These are phyloP conservation scores for Pipistrellus kuhlii DNA, from an alignment of 2,797 vertebrate species.

Conservation along the genomic window DNA sequence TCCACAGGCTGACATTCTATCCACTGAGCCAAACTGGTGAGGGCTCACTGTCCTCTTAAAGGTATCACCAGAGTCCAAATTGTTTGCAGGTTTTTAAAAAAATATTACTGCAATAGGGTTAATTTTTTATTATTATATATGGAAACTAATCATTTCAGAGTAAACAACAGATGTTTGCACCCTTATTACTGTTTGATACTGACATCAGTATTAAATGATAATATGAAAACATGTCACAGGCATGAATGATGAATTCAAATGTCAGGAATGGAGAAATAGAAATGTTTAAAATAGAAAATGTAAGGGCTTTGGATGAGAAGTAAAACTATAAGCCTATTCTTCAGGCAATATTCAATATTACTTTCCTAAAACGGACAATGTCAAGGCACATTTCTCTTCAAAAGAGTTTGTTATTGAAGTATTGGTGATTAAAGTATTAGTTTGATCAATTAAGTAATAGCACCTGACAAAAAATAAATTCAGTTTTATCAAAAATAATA, in stretches of 20 bases:
- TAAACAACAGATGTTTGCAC: slow-evolving; percentile 89
- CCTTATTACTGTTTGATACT: slow-evolving; percentile 87
- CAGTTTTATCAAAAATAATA: slow-evolving; percentile 7
- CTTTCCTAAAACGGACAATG: slow-evolving; percentile 5
- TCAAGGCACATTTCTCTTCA: slow-evolving; percentile 23
- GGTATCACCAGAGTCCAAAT: slow-evolving; percentile 80
- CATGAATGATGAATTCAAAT: slow-evolving; percentile 86
- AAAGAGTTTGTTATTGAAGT: not conserved
- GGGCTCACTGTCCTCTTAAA: slow-evolving; percentile 69
- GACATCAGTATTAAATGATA: slow-evolving; percentile 86
- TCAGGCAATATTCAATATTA: slow-evolving; percentile 44
- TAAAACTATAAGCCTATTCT: slow-evolving; percentile 71
- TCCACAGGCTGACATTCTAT: too few relatives aligned
- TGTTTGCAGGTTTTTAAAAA: slow-evolving; percentile 72
- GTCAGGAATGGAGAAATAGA: slow-evolving; percentile 82
- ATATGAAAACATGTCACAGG: slow-evolving; percentile 88
- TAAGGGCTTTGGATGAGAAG: slow-evolving; percentile 57
- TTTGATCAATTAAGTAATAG: not conserved
- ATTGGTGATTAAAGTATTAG: not conserved
- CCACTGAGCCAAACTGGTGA: too few relatives aligned
- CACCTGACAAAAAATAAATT: slow-evolving; percentile 6
- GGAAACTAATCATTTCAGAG: slow-evolving; percentile 85
- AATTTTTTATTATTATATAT: slow-evolving; percentile 85
- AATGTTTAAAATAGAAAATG: slow-evolving; percentile 82
- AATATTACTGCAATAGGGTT: slow-evolving; percentile 74